phyloP scores from a whole-genome alignment of 2,888 invertebrate genomes.

The Autographa pulchrina region DNA sequence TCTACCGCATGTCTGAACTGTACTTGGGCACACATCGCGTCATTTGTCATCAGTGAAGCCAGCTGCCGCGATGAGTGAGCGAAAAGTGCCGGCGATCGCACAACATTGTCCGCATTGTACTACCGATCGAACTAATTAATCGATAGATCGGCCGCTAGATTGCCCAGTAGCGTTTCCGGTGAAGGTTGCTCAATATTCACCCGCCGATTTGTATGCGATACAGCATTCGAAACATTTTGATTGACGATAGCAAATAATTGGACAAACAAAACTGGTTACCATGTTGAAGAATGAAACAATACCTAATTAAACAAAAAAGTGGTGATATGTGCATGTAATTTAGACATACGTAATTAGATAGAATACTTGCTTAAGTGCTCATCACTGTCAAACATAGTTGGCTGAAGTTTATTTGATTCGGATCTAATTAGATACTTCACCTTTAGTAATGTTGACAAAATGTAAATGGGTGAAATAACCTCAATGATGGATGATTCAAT shows the following conservation, averaged over 20 bases:
- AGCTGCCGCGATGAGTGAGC: constrained; percentile 86
- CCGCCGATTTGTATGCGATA: constrained; percentile 72
- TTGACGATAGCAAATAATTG: constrained; percentile 81
- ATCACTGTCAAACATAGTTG: constrained; percentile 31
- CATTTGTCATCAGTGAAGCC: constrained; percentile 74
- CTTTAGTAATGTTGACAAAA: constrained; percentile 57
- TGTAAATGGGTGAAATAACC: constrained; percentile 43
- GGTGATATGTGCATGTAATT: constrained; percentile 45
- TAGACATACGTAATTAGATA: constrained; percentile 40
- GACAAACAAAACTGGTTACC: constrained; percentile 64
- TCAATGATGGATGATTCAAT: constrained; percentile 54
- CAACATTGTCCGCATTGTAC: constrained; percentile 86
- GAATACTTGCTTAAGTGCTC: constrained; percentile 43
- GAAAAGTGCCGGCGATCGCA: constrained; percentile 76
- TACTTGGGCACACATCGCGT: constrained; percentile 50
- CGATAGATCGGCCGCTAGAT: constrained; percentile 85
- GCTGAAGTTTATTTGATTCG: constrained; percentile 42
- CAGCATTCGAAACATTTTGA: constrained; percentile 78
- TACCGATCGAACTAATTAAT: constrained; percentile 86
- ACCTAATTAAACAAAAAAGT: constrained; percentile 46
- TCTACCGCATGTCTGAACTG: constrained; percentile 19
- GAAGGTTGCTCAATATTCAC: constrained; percentile 86
- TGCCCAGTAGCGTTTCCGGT: constrained; percentile 87
- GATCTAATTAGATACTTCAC: constrained; percentile 54
- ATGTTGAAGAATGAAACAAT: constrained; percentile 39